phyloP scores from a whole-genome alignment of 2,113 vertebrate species.

The Gorilla gorilla region DNA sequence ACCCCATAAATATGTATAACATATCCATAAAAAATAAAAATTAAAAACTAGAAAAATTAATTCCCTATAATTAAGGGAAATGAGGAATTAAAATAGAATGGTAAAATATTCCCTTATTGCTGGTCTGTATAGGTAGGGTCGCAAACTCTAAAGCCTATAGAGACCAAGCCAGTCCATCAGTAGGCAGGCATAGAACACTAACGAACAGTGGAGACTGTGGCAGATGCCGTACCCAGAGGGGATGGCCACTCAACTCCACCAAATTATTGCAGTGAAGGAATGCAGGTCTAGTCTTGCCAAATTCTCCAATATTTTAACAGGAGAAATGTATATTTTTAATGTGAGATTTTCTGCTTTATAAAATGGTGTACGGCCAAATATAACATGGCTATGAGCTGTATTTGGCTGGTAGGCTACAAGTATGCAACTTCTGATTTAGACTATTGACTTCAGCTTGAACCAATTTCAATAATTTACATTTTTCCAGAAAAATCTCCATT shows the following conservation, averaged over 20 bases:
- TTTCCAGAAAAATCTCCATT: constrained; percentile 36
- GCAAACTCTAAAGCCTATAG: neutral
- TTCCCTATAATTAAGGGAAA: neutral
- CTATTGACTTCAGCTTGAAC: constrained; percentile 9
- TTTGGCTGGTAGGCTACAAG: neutral
- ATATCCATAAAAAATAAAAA: neutral
- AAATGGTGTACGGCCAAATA: constrained; percentile 16
- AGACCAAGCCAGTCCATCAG: neutral
- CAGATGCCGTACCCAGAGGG: neutral
- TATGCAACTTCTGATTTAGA: neutral
- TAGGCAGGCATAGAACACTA: neutral
- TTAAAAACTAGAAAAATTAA: neutral
- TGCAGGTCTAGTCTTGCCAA: neutral
- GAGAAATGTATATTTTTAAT: neutral
- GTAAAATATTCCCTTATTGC: neutral
- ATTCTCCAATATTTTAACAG: constrained; percentile 16
- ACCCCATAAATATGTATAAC: neutral
- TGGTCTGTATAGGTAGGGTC: neutral
- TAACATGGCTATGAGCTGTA: neutral
- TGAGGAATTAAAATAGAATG: neutral
- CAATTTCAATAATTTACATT: constrained; percentile 1
- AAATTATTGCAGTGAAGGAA: neutral
- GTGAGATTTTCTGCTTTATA: constrained; percentile 34
- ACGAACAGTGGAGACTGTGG: neutral
- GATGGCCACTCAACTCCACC: neutral